A percentile compares a stretch with the other conserved stretches of the same genome.
phyloP scores from a whole-genome alignment of 2,888 invertebrate species.

The Pyrrhia umbra region DNA sequence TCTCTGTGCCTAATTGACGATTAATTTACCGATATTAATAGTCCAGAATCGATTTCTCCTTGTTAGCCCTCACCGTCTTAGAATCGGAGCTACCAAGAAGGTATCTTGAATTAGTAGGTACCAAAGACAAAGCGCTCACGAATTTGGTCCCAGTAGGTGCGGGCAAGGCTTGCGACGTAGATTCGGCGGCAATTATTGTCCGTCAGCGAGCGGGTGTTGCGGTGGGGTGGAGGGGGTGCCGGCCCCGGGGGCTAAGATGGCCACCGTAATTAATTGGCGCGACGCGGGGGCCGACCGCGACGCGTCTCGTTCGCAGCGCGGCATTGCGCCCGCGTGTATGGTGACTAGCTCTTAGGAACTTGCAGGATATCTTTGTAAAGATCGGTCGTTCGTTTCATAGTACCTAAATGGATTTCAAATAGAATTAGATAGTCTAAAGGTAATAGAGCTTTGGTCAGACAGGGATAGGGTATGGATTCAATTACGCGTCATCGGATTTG shows the following conservation, averaged over 20 bases:
- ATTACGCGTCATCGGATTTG: background rate
- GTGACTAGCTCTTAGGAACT: conserved; percentile 51
- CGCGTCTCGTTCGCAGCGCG: conserved; percentile 85
- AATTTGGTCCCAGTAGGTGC: conserved; percentile 58
- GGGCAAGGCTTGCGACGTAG: conserved; percentile 70
- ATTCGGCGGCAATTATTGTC: conserved; percentile 89
- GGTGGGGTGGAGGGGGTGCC: conserved; percentile 66
- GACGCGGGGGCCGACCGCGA: conserved; percentile 89
- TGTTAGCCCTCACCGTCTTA: background rate
- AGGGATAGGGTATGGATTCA: background rate
- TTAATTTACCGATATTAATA: background rate
- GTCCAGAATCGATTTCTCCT: conserved; percentile 11
- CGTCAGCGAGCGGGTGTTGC: conserved; percentile 77
- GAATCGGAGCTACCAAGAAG: background rate
- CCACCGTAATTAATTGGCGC: conserved; percentile 90
- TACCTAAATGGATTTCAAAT: background rate
- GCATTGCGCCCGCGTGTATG: conserved; percentile 83
- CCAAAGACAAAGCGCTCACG: conserved; percentile 55
- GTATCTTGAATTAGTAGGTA: conserved; percentile 29
- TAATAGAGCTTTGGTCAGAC: background rate
- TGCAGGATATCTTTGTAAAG: background rate
- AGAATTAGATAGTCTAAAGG: background rate
- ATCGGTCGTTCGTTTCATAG: background rate
- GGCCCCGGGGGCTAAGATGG: conserved; percentile 85
- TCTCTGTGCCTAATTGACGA: conserved; percentile 11